A percentile compares a stretch with the other conserved stretches of the same genome.
Evolutionary conservation across 2,797 vertebrate genomes (phyloP).

Genomic region (Arnoldichthys spilopterus): DNA sequence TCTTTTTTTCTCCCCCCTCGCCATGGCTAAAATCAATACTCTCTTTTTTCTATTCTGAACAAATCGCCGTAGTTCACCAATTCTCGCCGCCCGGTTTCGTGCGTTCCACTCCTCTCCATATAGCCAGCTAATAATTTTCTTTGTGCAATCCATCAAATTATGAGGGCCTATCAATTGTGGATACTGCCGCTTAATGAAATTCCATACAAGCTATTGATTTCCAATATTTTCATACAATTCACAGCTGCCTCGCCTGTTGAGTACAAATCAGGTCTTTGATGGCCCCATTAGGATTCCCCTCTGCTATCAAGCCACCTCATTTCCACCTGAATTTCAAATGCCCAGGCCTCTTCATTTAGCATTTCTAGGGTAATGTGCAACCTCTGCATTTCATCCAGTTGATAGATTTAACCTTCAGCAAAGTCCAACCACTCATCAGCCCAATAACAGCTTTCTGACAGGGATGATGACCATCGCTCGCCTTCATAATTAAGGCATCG

Average conservation of each 20-base stretch:
- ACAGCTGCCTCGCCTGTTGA: slow-evolving; percentile 92
- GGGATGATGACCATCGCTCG: slow-evolving; percentile 7
- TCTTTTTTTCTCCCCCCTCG: slow-evolving; percentile 74
- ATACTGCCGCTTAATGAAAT: slow-evolving; percentile 99
- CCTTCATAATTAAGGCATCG: slow-evolving; percentile 23
- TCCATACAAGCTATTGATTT: slow-evolving; percentile 99
- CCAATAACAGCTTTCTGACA: slow-evolving; percentile 45
- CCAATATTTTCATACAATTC: slow-evolving; percentile 98
- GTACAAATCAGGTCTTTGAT: slow-evolving; percentile 96
- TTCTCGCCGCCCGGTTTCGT: slow-evolving; percentile 82
- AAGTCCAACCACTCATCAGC: slow-evolving; percentile 33
- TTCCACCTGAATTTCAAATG: slow-evolving; percentile 95
- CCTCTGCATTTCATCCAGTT: slow-evolving; percentile 77
- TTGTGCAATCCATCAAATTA: slow-evolving; percentile 99
- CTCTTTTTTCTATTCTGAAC: slow-evolving; percentile 86
- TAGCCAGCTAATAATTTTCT: slow-evolving; percentile 98
- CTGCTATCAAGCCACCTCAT: slow-evolving; percentile 89
- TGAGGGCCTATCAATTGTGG: slow-evolving; percentile 98
- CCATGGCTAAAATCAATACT: slow-evolving; percentile 92
- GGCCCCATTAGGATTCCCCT: slow-evolving; percentile 97
- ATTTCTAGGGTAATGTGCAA: slow-evolving; percentile 85
- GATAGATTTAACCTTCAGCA: slow-evolving; percentile 66
- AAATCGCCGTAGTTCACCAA: slow-evolving; percentile 94
- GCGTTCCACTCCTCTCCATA: slow-evolving; percentile 84
- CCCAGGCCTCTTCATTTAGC: slow-evolving; percentile 89